Conservation (phyloP, 2,888 invertebrate species). For the Ellobium chinense region DNA sequence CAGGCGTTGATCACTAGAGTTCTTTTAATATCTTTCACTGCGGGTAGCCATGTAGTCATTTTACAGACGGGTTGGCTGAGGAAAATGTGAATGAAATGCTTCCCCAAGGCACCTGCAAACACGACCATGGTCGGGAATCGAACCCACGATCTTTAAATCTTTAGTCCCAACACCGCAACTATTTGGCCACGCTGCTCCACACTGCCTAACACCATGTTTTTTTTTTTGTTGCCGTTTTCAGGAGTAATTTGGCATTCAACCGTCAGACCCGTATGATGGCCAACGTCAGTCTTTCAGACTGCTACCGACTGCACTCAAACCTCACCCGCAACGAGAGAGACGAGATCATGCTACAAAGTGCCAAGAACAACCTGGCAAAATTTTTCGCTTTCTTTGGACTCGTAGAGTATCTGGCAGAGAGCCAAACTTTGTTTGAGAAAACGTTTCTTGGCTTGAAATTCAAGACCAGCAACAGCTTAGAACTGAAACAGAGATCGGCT, state of each 20-base stretch:
- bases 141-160: no score
- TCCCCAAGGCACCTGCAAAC: no score
- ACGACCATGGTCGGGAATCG: no score
- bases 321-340: conserved; percentile 60
- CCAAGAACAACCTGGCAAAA: conserved; percentile 92
- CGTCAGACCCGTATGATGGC: conserved; percentile 98
- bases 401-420: conserved; percentile 92
- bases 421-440: conserved; percentile 78
- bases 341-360: conserved; percentile 90
- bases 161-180: no score
- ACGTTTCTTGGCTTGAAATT: conserved; percentile 70
- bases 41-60: no score
- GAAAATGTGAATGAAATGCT: no score
- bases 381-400: conserved; percentile 98
- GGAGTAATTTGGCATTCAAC: conserved; percentile 95
- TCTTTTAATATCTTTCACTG: no score
- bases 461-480: conserved; percentile 89
- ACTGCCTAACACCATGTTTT: no score
- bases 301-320: conserved; percentile 83
- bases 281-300: conserved; percentile 95
- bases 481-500: conserved; percentile 90
- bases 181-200: no score
- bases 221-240: no score
- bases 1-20: no score
- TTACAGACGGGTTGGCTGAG: no score